A percentile compares a stretch with the other conserved stretches of the same genome.
These are phyloP conservation scores for Lepidurus apus DNA, from an alignment of 1,140 invertebrate species.

Conservation along the genomic window DNA sequence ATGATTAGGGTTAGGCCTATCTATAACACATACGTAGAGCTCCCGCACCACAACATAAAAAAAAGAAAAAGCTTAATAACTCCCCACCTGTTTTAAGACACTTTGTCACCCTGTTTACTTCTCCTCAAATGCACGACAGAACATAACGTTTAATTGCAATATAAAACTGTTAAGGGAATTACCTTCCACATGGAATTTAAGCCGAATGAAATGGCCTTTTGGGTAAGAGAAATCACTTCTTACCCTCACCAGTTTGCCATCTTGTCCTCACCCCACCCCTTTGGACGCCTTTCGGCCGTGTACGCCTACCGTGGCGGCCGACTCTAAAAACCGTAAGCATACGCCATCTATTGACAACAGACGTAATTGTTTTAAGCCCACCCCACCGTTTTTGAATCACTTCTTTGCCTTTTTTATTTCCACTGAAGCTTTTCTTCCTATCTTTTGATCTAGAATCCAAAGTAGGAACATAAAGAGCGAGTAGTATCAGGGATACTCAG, in stretches of 20 bases:
- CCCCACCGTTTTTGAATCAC: neutral
- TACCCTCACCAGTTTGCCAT: slow-evolving; percentile 21
- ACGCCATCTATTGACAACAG: neutral
- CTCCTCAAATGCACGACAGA: neutral
- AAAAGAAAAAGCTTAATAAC: neutral
- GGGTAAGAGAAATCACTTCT: slow-evolving; percentile 21
- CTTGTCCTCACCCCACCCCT: slow-evolving; percentile 20
- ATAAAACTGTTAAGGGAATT: neutral
- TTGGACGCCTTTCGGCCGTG: slow-evolving; percentile 17
- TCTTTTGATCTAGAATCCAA: too few relatives aligned
- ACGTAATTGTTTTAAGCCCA: neutral
- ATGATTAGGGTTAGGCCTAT: slow-evolving; percentile 15
- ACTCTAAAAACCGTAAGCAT: neutral
- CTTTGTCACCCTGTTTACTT: neutral
- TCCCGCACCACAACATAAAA: slow-evolving; percentile 7
- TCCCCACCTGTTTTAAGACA: slow-evolving; percentile 1
- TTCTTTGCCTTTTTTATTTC: too few relatives aligned
- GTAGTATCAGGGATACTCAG: too few relatives aligned
- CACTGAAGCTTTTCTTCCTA: too few relatives aligned
- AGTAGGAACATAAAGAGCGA: too few relatives aligned
- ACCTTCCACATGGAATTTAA: slow-evolving; percentile 1
- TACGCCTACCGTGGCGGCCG: neutral
- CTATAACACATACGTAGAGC: slow-evolving; percentile 6
- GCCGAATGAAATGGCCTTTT: slow-evolving; percentile 14
- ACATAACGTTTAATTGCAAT: neutral